Base-by-base conservation (phyloP, 1,140 invertebrate species). In the Sminthurides bifidus region DNA sequence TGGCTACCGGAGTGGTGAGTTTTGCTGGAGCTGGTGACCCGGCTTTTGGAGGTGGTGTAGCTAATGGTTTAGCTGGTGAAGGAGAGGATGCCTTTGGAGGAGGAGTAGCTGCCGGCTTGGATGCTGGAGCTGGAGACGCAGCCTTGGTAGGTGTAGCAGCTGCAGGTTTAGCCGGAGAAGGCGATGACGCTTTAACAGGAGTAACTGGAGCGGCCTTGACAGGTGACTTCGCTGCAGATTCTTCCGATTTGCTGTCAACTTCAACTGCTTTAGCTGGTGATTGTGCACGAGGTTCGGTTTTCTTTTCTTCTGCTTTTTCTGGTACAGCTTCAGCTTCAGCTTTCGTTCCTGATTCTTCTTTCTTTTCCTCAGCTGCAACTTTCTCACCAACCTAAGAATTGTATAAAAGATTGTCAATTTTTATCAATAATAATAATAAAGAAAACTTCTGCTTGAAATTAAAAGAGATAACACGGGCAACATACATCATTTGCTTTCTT, bases 331-430 rank as follows among this genome's bases (percentile, higher is more conserved):
- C 33, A 37, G 33, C 33, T 17, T 37, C 33, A 37, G 33, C 33
- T 37, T 37, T 37, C 33, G 12, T 17, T 37, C 10, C 33, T 37
- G 17, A 17, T 37, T 37, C 33, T 37, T 17, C 33, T 37, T 37
- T 37, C 17, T 37, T 37, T 12, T 17, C 51, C n/a, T 53, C 41
- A 15, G 37, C 51, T 14, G 33, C 35, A 19, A 33, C 52, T 30
- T 49, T 50, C 15, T 57, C 52, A 5, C 33, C 56, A 17, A 35
- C 57, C 15, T 54, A 17, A 17, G 33, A 12, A 12, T 17, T 17
- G 12, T 37, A 12, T 37, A 37, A 37, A 37, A 37, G 17, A 37
- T 37, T 12, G 33, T 12, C 17, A 37, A 37, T 17, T 17, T 17
- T 37, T 37, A 37, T 12, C 33, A 37, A 37, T 17, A 37, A 17